Evolutionary conservation across 1,140 invertebrate genomes (phyloP).

Genomic region (Papilio xuthus): DNA sequence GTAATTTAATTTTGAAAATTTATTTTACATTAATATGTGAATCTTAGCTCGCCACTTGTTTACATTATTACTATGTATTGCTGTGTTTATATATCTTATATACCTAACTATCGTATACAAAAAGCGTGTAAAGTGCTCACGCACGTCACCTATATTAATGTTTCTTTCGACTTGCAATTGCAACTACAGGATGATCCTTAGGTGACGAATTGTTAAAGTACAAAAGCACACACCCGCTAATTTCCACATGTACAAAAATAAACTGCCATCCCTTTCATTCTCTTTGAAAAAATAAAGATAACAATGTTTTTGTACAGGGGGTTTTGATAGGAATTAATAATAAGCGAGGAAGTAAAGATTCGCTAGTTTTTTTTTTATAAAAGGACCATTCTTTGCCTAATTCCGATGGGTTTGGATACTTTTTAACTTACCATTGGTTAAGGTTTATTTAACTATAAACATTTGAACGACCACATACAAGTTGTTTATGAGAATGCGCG

Average conservation of each 20-base stretch:
- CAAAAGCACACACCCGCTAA: neutral
- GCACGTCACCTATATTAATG: slow-evolving; percentile 27
- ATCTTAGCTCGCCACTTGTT: slow-evolving; percentile 5
- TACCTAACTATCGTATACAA: slow-evolving; percentile 65
- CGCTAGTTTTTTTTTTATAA: too few species aligned
- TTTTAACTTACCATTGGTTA: neutral
- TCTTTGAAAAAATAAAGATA: too few species aligned
- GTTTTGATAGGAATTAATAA: too few species aligned
- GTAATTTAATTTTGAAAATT: too few species aligned
- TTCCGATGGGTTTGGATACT: neutral
- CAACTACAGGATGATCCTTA: neutral
- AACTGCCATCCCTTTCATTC: too few species aligned
- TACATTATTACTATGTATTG: slow-evolving; percentile 28
- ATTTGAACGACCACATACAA: too few species aligned
- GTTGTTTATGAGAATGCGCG: neutral
- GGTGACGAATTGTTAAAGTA: neutral
- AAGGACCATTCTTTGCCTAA: neutral
- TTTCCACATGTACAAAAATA: neutral
- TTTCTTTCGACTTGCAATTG: neutral
- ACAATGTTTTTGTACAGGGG: too few species aligned
- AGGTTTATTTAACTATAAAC: neutral
- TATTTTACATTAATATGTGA: neutral
- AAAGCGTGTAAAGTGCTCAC: slow-evolving; percentile 48
- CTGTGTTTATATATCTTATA: slow-evolving; percentile 45
- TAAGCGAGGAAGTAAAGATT: too few species aligned